Evolutionary conservation across 2,888 invertebrate species (phyloP).

Genomic region (Digitonthophagus gazella): DNA sequence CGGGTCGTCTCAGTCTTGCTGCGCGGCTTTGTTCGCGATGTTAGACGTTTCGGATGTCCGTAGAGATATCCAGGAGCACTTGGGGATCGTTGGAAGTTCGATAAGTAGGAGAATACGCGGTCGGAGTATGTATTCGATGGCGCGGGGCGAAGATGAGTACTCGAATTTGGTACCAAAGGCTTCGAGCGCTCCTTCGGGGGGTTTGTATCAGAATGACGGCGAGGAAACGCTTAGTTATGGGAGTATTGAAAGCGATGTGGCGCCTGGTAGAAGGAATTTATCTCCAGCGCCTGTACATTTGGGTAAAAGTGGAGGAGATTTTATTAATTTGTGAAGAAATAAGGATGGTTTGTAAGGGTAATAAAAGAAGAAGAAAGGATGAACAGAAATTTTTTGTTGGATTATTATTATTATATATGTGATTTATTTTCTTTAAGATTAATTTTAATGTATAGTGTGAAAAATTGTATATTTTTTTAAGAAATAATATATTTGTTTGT

Average conservation of each 20-base stretch:
- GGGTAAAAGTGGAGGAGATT: slow-evolving; percentile 10
- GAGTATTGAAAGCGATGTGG: slow-evolving; percentile 37
- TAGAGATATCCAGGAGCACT: slow-evolving; percentile 88
- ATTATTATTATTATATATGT: neutral
- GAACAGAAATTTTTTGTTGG: neutral
- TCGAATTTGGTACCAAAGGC: slow-evolving; percentile 41
- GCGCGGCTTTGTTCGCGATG: slow-evolving; percentile 85
- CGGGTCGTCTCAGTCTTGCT: slow-evolving; percentile 55
- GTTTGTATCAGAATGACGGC: slow-evolving; percentile 44
- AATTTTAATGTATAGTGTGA: neutral
- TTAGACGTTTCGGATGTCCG: slow-evolving; percentile 97
- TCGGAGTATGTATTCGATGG: slow-evolving; percentile 71
- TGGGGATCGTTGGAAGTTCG: slow-evolving; percentile 85
- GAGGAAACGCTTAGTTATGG: slow-evolving; percentile 47
- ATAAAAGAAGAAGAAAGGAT: neutral
- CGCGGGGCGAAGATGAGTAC: slow-evolving; percentile 65
- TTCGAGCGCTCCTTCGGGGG: slow-evolving; percentile 41
- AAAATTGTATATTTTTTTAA: neutral
- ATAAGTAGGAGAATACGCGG: slow-evolving; percentile 76
- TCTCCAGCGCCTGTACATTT: slow-evolving; percentile 23
- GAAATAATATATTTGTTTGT: neutral
- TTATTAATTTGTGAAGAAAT: slow-evolving; percentile 23
- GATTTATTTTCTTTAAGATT: neutral
- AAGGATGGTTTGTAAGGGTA: neutral
- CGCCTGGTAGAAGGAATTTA: slow-evolving; percentile 16